Evolutionary conservation across 2,888 invertebrate species (phyloP).

Genomic region (Zonitis immaculata): DNA sequence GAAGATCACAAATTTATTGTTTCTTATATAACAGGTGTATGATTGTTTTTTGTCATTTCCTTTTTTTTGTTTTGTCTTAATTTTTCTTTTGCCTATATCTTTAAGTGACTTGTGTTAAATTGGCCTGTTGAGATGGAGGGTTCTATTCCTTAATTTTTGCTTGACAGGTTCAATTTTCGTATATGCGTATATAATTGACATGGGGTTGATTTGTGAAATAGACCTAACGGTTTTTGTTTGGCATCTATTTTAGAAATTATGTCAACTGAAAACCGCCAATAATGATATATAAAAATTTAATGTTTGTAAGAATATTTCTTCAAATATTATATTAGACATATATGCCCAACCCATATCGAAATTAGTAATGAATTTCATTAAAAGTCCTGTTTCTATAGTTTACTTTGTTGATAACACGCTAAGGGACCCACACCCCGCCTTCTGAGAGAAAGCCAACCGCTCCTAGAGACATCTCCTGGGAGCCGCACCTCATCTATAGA

Average conservation of each 20-base stretch:
- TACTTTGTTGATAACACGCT: constrained; percentile 44
- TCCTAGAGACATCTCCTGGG: constrained; percentile 49
- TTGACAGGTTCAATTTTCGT: background rate
- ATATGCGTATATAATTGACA: constrained; percentile 1
- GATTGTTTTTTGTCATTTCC: constrained; percentile 8
- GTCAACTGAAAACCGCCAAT: too few relatives aligned
- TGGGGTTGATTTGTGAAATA: background rate
- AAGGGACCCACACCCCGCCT: constrained; percentile 46
- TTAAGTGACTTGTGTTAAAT: background rate
- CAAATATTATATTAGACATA: constrained; percentile 13
- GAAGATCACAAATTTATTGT: background rate
- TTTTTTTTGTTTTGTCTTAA: constrained; percentile 12
- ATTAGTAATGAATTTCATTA: constrained; percentile 44
- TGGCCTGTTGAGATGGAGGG: background rate
- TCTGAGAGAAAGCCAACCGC: constrained; percentile 33
- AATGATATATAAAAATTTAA: constrained; percentile 1
- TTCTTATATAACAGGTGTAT: constrained; percentile 17
- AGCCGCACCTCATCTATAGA: constrained; percentile 42
- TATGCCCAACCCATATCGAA: constrained; percentile 40
- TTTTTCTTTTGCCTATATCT: background rate
- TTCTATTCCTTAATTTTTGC: background rate
- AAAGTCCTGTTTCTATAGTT: constrained; percentile 40
- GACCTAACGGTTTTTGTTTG: background rate
- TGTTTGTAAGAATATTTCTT: constrained; percentile 20
- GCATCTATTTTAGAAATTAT: background rate